A percentile compares a stretch with the other conserved stretches of the same genome.
phyloP scores from a whole-genome alignment of 2,888 invertebrate genomes.

The Sarcophaga rosellei region DNA sequence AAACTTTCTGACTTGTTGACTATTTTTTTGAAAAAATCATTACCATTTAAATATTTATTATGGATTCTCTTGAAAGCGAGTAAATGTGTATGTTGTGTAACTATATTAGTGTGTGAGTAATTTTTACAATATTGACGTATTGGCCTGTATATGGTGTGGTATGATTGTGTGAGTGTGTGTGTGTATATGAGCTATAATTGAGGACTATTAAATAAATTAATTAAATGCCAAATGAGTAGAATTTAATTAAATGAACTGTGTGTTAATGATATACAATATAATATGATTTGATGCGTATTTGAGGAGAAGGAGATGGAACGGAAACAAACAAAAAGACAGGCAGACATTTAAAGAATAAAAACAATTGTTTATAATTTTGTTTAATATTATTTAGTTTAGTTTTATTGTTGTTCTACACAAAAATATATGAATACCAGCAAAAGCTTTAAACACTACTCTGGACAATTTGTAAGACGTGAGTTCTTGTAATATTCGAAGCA shows the following conservation, averaged over 20 bases:
- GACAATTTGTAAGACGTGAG: too few species aligned
- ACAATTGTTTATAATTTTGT: too few species aligned
- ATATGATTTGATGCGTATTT: constrained; percentile 14
- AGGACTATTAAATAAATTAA: constrained; percentile 53
- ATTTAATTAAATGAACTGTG: constrained; percentile 52
- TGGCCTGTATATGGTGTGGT: not conserved
- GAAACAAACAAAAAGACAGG: not conserved
- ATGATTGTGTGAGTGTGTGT: not conserved
- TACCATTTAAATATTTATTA: constrained; percentile 10
- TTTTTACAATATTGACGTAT: not conserved
- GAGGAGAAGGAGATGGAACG: not conserved
- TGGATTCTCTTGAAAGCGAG: not conserved
- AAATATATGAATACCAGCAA: not conserved
- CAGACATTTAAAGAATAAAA: too few species aligned
- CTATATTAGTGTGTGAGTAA: too few species aligned
- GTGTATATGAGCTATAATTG: constrained; percentile 6
- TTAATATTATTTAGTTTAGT: too few species aligned
- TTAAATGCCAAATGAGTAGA: constrained; percentile 42
- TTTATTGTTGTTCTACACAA: too few species aligned
- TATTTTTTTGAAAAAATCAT: not conserved
- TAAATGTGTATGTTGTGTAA: not conserved
- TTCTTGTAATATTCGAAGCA: too few species aligned
- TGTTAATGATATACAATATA: constrained; percentile 36
- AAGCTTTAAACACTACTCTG: too few species aligned
- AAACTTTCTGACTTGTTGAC: constrained; percentile 27